A percentile compares a stretch with the other conserved stretches of the same genome.
Conservation (phyloP, 2,888 invertebrate genomes). For the Dorcus parallelipipedus region DNA sequence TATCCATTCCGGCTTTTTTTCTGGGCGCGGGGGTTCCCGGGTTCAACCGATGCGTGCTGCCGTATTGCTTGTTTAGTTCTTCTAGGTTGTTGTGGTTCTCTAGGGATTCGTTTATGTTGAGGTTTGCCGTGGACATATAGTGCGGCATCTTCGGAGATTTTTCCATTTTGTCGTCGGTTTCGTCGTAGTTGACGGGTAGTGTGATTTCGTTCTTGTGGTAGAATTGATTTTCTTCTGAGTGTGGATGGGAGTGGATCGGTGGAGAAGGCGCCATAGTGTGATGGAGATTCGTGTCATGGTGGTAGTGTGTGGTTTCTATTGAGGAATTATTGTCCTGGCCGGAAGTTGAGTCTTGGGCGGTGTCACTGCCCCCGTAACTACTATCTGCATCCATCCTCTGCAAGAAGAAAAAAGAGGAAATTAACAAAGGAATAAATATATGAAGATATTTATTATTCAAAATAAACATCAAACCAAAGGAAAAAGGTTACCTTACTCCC, state of each 20-base stretch:
- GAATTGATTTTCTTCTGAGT: conserved; percentile 29
- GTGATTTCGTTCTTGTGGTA: conserved; percentile 49
- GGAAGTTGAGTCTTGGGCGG: conserved; percentile 43
- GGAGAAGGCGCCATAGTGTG: background rate
- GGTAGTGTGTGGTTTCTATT: conserved; percentile 25
- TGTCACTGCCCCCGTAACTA: conserved; percentile 49
- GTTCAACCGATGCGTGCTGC: conserved; percentile 45
- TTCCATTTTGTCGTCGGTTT: conserved; percentile 30
- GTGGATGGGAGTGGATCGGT: conserved; percentile 11
- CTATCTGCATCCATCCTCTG: conserved; percentile 47
- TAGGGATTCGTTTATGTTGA: conserved; percentile 44
- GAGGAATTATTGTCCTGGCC: conserved; percentile 36
- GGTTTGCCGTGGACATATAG: conserved; percentile 44
- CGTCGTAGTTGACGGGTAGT: conserved; percentile 45
- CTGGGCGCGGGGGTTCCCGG: conserved; percentile 29
- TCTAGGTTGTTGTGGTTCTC: conserved; percentile 44
- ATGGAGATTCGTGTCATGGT: conserved; percentile 17
- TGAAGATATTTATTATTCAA: background rate
- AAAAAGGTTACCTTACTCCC: too few species aligned
- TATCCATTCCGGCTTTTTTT: conserved; percentile 49
- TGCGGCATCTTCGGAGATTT: conserved; percentile 39
- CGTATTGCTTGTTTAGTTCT: conserved; percentile 45
- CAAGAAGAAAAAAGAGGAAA: background rate
- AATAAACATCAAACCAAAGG: too few species aligned
- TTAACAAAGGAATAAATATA: background rate